phyloP scores from a whole-genome alignment of 2,888 invertebrate genomes.

The Morpho achilles region DNA sequence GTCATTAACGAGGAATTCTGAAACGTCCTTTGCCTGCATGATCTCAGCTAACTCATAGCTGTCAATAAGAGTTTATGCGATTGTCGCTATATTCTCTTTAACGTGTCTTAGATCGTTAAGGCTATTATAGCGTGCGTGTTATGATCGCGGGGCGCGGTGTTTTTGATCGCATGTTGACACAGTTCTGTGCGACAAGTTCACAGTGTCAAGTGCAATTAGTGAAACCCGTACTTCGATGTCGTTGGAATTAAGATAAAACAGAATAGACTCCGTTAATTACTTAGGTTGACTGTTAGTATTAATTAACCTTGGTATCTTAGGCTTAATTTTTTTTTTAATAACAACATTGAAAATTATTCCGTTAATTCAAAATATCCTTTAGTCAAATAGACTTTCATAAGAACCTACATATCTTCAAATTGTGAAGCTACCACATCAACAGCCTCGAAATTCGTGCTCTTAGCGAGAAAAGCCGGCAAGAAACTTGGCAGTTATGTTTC shows the following conservation, averaged over 20 bases:
- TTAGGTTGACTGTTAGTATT: too few relatives aligned
- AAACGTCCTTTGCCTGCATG: conserved; percentile 8
- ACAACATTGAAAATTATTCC: too few relatives aligned
- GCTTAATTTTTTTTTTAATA: too few relatives aligned
- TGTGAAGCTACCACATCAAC: too few relatives aligned
- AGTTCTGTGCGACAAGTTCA: conserved; percentile 38
- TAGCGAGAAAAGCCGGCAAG: too few relatives aligned
- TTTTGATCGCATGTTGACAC: conserved; percentile 26
- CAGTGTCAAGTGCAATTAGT: conserved; percentile 38
- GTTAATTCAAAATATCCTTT: too few relatives aligned
- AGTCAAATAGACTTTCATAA: too few relatives aligned
- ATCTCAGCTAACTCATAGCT: conserved; percentile 14
- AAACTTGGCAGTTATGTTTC: too few relatives aligned
- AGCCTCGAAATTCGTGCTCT: too few relatives aligned
- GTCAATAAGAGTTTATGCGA: conserved; percentile 9
- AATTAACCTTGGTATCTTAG: too few relatives aligned
- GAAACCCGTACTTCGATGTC: conserved; percentile 18
- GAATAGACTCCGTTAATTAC: neutral
- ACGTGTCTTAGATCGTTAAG: neutral
- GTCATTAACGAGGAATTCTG: conserved; percentile 32
- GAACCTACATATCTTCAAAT: too few relatives aligned
- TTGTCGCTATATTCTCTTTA: conserved; percentile 9
- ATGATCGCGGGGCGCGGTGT: neutral
- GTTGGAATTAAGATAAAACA: conserved; percentile 8
- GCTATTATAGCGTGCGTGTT: conserved; percentile 15